These are phyloP conservation scores for Mystacides longicornis DNA, from an alignment of 2,888 invertebrate genomes.

Conservation along the genomic window DNA sequence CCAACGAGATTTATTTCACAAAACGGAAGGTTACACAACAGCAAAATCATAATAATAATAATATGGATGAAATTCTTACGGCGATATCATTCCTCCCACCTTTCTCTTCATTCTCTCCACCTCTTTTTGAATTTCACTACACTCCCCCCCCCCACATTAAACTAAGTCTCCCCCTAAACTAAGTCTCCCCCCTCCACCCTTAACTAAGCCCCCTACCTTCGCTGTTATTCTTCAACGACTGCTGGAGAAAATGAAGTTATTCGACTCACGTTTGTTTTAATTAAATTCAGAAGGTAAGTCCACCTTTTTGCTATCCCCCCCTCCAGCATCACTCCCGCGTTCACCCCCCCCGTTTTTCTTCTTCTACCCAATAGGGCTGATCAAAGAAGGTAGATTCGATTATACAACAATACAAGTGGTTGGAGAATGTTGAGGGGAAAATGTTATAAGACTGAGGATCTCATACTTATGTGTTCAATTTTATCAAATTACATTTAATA, in stretches of 20 bases:
- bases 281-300: constrained; percentile 25
- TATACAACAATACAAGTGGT: too few species aligned
- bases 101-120: background rate
- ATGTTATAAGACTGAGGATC: too few species aligned
- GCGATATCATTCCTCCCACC: constrained; percentile 1
- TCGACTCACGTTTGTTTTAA: constrained; percentile 27
- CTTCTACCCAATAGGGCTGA: background rate
- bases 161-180: background rate
- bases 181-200: background rate
- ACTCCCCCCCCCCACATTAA: background rate
- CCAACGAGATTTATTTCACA: too few species aligned
- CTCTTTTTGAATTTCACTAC: background rate
- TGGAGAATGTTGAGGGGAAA: too few species aligned
- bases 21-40: background rate
- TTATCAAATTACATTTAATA: too few species aligned
- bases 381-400: background rate
- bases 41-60: background rate
- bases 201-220: background rate
- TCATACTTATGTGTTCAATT: too few species aligned
- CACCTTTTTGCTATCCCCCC: background rate
- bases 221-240: constrained; percentile 9
- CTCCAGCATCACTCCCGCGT: constrained; percentile 2
- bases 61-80: background rate
- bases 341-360: background rate
- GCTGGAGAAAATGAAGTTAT: constrained; percentile 22